Conservation (phyloP, 2,113 vertebrate species). For the Podilymbus podiceps region DNA sequence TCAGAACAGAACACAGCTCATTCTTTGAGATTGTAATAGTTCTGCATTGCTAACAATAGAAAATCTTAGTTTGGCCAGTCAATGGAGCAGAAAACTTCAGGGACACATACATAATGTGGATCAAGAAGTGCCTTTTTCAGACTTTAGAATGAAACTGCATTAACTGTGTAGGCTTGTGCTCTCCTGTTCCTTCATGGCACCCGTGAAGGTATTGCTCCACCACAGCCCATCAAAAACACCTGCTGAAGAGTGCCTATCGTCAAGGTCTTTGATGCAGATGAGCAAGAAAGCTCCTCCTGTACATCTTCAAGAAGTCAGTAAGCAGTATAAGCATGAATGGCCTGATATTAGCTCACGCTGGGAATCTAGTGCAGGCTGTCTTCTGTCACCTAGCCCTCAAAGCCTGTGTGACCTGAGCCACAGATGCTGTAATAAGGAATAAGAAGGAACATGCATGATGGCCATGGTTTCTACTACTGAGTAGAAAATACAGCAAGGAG, state of each 20-base stretch:
- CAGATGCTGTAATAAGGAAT: neutral
- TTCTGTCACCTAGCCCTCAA: neutral
- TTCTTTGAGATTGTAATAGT: constrained; percentile 7
- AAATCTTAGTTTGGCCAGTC: constrained; percentile 21
- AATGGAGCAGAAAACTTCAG: constrained; percentile 39
- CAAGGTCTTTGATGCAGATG: neutral
- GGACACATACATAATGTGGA: neutral
- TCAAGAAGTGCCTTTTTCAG: neutral
- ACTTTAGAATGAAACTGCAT: neutral
- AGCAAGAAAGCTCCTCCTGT: neutral
- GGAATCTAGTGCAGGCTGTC: neutral
- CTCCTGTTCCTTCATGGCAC: neutral
- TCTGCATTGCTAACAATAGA: constrained; percentile 41
- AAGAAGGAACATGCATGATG: neutral
- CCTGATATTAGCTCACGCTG: neutral
- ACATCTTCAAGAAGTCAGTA: neutral
- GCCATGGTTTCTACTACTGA: neutral
- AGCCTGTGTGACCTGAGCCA: neutral
- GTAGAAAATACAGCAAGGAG: neutral
- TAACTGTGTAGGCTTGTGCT: neutral
- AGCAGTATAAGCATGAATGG: neutral
- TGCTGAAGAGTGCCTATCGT: neutral
- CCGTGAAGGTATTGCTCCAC: neutral
- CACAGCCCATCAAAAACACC: neutral
- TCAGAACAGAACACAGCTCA: neutral